Evolutionary conservation across 2,888 invertebrate genomes (phyloP).

Genomic region (Acrocyrtus sp.): DNA sequence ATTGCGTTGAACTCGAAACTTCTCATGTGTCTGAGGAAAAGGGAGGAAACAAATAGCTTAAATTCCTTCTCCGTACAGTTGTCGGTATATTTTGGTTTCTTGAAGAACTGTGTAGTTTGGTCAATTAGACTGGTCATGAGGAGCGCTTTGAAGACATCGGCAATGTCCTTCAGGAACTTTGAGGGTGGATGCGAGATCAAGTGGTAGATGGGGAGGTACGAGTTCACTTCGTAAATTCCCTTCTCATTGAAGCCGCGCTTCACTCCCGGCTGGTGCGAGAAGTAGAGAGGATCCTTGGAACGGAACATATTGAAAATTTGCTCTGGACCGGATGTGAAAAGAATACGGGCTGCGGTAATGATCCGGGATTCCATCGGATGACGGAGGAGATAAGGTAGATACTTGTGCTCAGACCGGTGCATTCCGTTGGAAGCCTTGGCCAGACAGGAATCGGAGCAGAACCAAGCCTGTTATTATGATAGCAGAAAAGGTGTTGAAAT

Average conservation of each 20-base stretch:
- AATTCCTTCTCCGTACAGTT: constrained; percentile 23
- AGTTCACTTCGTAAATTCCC: constrained; percentile 48
- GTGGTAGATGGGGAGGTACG: constrained; percentile 50
- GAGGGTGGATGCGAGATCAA: constrained; percentile 40
- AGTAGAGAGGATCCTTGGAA: constrained; percentile 26
- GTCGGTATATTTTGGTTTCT: constrained; percentile 18
- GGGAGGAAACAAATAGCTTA: constrained; percentile 50
- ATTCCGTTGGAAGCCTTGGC: constrained; percentile 33
- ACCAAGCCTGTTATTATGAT: constrained; percentile 54
- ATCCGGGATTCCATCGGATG: constrained; percentile 46
- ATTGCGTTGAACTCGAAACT: constrained; percentile 61
- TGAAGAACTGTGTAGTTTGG: constrained; percentile 50
- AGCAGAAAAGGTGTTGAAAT: too few relatives aligned
- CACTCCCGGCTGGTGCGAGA: constrained; percentile 4
- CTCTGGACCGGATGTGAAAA: constrained; percentile 54
- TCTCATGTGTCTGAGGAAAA: constrained; percentile 57
- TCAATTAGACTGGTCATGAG: constrained; percentile 52
- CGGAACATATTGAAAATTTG: constrained; percentile 43
- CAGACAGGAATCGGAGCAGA: constrained; percentile 56
- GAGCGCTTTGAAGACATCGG: constrained; percentile 51
- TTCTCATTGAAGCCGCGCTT: constrained; percentile 25
- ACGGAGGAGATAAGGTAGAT: constrained; percentile 53
- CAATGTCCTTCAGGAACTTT: constrained; percentile 26
- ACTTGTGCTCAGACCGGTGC: constrained; percentile 55
- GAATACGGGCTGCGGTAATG: constrained; percentile 46